These are phyloP conservation scores for Magallana angulata DNA, from an alignment of 1,140 invertebrate species.

Conservation along the genomic window DNA sequence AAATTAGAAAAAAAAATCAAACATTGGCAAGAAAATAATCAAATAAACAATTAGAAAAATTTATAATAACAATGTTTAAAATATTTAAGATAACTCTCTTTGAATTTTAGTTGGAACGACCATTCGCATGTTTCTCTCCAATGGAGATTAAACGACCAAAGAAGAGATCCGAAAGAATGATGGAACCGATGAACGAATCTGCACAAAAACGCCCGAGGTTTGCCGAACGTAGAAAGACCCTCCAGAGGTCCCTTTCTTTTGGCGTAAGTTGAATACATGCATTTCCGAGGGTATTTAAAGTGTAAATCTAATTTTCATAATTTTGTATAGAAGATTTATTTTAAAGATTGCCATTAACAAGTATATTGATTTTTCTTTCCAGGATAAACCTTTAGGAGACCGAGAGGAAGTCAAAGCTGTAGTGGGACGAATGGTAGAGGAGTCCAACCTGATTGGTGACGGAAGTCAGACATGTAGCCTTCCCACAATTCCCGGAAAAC, in stretches of 20 bases:
- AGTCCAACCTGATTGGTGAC: conserved; percentile 45
- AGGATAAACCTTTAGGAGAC: not conserved
- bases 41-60: too few relatives aligned
- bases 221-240: not conserved
- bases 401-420: not conserved
- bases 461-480: conserved; percentile 83
- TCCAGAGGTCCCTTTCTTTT: conserved; percentile 1
- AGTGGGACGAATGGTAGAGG: conserved; percentile 17
- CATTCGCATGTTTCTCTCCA: conserved; percentile 6
- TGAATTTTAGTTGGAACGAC: not conserved
- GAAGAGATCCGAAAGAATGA: not conserved
- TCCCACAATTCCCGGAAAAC: conserved; percentile 87
- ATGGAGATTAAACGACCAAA: not conserved
- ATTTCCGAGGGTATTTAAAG: not conserved
- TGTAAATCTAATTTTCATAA: not conserved
- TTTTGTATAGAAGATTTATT: not conserved
- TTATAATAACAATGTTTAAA: too few relatives aligned
- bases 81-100: not conserved
- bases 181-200: not conserved
- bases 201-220: not conserved
- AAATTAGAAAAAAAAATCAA: too few relatives aligned
- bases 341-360: not conserved
- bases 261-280: not conserved
- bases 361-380: not conserved
- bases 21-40: too few relatives aligned